phyloP scores from a whole-genome alignment of 2,888 invertebrate species.

The Lochmaea crataegi region DNA sequence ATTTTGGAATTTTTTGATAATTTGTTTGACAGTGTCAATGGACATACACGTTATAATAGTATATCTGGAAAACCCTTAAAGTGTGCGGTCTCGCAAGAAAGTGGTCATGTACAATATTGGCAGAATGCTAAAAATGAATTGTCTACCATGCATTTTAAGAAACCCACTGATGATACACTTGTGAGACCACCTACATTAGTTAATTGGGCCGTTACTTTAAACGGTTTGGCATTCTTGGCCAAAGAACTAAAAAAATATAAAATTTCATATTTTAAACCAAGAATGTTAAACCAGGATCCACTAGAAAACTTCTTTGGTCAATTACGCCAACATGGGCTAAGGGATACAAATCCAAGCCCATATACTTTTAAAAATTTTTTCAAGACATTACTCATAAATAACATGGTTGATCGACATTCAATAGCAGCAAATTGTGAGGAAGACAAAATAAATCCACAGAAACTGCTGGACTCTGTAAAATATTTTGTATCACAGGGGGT shows the following conservation, averaged over 20 bases:
- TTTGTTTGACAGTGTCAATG: not conserved
- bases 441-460: not conserved
- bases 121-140: too few species aligned
- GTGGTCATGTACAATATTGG: too few species aligned
- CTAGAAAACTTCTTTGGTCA: not conserved
- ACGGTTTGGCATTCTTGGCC: not conserved
- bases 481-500: slow-evolving; percentile 1
- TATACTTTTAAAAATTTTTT: not conserved
- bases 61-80: too few species aligned
- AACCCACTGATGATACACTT: not conserved
- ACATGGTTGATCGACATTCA: slow-evolving; percentile 7
- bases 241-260: too few species aligned
- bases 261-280: too few species aligned
- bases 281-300: too few species aligned
- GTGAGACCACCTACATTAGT: too few species aligned
- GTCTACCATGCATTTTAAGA: not conserved
- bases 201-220: not conserved
- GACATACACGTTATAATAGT: not conserved
- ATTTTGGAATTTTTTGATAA: not conserved
- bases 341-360: not conserved
- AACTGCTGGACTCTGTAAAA: not conserved
- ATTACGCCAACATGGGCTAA: not conserved
- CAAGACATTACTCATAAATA: not conserved
- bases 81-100: too few species aligned
- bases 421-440: not conserved